Evolutionary conservation across 2,888 invertebrate genomes (phyloP).

Genomic region (Escarpia spicata): DNA sequence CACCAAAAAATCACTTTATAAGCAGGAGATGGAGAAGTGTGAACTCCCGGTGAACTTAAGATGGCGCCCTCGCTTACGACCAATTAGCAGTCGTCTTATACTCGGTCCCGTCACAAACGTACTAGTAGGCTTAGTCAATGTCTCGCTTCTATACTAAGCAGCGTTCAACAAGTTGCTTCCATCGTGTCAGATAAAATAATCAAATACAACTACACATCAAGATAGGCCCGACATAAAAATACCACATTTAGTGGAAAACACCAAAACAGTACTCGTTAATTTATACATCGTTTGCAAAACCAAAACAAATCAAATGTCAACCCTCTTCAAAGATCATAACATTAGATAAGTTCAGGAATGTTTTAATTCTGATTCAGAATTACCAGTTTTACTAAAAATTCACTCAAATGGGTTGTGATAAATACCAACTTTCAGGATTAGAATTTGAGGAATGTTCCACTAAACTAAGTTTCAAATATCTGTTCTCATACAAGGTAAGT

Average conservation of each 20-base stretch:
- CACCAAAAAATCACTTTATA: neutral
- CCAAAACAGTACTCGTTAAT: neutral
- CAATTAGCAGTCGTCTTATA: neutral
- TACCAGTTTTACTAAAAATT: neutral
- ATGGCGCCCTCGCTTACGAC: neutral
- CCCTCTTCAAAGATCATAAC: neutral
- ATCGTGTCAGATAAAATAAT: too few relatives aligned
- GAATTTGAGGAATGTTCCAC: neutral
- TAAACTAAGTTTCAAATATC: neutral
- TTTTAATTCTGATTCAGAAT: slow-evolving; percentile 9
- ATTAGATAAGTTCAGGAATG: neutral
- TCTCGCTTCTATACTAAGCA: too few relatives aligned
- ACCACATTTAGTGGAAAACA: neutral
- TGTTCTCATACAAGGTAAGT: neutral
- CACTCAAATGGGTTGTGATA: neutral
- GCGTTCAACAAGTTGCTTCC: too few relatives aligned
- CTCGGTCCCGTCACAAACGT: neutral
- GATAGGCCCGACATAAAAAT: neutral
- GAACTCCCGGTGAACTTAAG: neutral
- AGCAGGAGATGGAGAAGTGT: neutral
- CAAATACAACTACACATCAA: neutral
- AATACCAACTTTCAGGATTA: neutral
- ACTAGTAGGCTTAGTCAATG: too few relatives aligned
- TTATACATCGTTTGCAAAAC: neutral
- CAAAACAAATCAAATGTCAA: neutral